phyloP scores from a whole-genome alignment of 1,140 invertebrate species.

The Manduca sexta region DNA sequence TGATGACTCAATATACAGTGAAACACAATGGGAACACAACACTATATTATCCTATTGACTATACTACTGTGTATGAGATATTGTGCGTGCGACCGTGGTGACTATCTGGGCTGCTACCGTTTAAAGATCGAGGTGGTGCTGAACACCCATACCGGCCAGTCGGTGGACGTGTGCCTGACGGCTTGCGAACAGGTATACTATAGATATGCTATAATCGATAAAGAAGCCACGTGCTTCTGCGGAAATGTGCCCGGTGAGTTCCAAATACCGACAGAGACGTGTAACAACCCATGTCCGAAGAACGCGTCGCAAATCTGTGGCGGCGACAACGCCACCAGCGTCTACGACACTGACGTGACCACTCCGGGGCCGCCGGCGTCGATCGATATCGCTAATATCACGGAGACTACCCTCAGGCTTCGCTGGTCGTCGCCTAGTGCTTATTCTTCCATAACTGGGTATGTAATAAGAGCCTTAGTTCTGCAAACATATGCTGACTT shows the following conservation, averaged over 20 bases:
- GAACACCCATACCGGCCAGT: constrained; percentile 61
- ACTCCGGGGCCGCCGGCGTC: constrained; percentile 65
- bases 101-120: constrained; percentile 57
- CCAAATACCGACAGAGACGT: constrained; percentile 40
- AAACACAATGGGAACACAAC: constrained; percentile 47
- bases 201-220: constrained; percentile 59
- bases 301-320: constrained; percentile 73
- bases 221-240: constrained; percentile 64
- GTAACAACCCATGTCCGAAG: constrained; percentile 66
- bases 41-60: constrained; percentile 18
- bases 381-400: constrained; percentile 61
- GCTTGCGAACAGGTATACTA: constrained; percentile 66
- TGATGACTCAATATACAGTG: constrained; percentile 36
- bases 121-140: constrained; percentile 41
- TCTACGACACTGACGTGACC: constrained; percentile 69
- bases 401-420: constrained; percentile 69
- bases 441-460: constrained; percentile 57
- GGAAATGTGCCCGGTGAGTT: constrained; percentile 50
- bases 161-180: constrained; percentile 59
- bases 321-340: constrained; percentile 68
- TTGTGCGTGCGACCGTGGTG: constrained; percentile 41
- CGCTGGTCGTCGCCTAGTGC: constrained; percentile 67
- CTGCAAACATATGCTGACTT: constrained; percentile 65
- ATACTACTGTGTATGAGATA: constrained; percentile 18
- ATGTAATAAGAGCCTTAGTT: constrained; percentile 63